phyloP scores from a whole-genome alignment of 2,888 invertebrate species.

The Hermaeophaga mercurialis region DNA sequence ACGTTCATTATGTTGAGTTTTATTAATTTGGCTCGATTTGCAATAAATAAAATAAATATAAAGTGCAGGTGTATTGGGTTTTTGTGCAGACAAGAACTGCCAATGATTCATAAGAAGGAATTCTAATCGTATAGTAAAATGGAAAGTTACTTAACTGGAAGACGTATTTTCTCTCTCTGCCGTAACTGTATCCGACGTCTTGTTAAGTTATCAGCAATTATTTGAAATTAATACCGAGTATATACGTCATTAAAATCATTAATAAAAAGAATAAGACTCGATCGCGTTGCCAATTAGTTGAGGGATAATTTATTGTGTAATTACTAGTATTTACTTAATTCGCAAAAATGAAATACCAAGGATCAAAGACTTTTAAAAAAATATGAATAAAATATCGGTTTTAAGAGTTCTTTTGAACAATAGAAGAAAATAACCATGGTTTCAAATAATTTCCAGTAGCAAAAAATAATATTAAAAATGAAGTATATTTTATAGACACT shows the following conservation, averaged over 20 bases:
- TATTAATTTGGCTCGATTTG: slow-evolving; percentile 13
- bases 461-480: too few species aligned
- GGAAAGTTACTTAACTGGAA: slow-evolving; percentile 4
- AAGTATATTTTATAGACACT: too few species aligned
- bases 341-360: too few species aligned
- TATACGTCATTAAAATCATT: neutral
- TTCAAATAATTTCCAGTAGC: too few species aligned
- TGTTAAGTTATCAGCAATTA: slow-evolving; percentile 6
- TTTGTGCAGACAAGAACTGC: slow-evolving; percentile 18
- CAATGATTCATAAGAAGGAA: slow-evolving; percentile 13
- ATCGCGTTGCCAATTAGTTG: too few species aligned
- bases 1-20: slow-evolving; percentile 11
- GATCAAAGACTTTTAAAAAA: slow-evolving; percentile 1
- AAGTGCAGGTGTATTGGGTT: slow-evolving; percentile 21
- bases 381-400: too few species aligned
- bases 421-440: too few species aligned
- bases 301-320: too few species aligned
- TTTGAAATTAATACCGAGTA: neutral
- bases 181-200: neutral
- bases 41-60: slow-evolving; percentile 12
- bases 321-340: too few species aligned
- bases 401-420: too few species aligned
- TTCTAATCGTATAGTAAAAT: neutral
- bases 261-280: too few species aligned
- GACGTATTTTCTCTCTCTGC: neutral